Percentiles rank a stretch among this genome's conserved stretches.
Evolutionary conservation across 2,113 vertebrate genomes (phyloP).

Genomic region (Paraplagusia blochii): DNA sequence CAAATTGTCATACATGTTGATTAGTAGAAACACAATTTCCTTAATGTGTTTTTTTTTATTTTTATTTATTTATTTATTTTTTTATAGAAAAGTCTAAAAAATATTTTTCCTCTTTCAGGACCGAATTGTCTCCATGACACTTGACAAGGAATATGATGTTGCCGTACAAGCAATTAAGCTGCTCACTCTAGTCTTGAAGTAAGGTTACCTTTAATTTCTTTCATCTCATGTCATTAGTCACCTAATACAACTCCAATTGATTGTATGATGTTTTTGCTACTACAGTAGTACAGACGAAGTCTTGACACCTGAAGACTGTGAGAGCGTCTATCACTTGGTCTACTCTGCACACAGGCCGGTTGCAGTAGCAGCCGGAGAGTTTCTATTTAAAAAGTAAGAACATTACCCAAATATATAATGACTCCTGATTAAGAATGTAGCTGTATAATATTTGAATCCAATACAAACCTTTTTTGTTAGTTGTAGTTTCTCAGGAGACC

Average conservation of each 20-base stretch:
- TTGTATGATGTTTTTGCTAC: constrained; percentile 41
- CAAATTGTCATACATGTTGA: too few species aligned
- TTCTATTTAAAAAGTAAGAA: constrained; percentile 96
- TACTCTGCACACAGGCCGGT: constrained; percentile 97
- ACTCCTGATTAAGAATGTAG: neutral
- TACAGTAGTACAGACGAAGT: constrained; percentile 96
- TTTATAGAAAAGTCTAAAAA: too few species aligned
- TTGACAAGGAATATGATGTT: constrained; percentile 98
- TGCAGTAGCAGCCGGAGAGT: constrained; percentile 96
- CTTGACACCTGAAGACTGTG: constrained; percentile 97
- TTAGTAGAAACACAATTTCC: constrained; percentile 2
- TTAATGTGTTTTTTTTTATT: too few species aligned
- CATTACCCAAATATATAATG: neutral
- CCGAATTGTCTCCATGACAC: constrained; percentile 98
- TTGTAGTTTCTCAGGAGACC: too few species aligned
- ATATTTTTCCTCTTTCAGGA: constrained; percentile 75
- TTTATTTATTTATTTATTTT: too few species aligned
- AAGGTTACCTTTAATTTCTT: constrained; percentile 62
- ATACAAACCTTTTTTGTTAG: neutral
- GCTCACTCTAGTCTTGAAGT: constrained; percentile 98
- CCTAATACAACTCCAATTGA: too few species aligned
- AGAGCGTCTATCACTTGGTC: constrained; percentile 98
- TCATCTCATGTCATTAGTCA: too few species aligned
- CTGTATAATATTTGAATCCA: too few species aligned
- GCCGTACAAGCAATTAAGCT: constrained; percentile 99